Evolutionary conservation across 2,797 vertebrate species (phyloP).

Genomic region (Neosalanx taihuensis): DNA sequence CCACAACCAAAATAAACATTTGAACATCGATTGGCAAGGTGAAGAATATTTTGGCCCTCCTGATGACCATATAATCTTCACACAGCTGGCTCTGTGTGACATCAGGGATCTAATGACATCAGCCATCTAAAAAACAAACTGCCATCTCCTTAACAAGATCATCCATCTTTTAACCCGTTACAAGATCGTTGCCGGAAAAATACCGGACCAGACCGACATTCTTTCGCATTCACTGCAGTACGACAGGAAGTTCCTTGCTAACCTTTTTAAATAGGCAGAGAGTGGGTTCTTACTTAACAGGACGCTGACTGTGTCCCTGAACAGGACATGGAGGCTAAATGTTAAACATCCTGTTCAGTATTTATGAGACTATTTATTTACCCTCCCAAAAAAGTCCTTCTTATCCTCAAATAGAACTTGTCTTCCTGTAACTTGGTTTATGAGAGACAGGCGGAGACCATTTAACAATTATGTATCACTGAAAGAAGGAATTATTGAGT

Average conservation of each 20-base stretch:
- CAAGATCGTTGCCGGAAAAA: conserved; percentile 45
- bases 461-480: conserved; percentile 4
- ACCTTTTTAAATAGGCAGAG: neutral
- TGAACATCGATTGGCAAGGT: neutral
- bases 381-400: conserved; percentile 41
- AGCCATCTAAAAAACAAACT: conserved; percentile 38
- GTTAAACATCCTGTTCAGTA: conserved; percentile 34
- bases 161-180: conserved; percentile 38
- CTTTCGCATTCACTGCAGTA: conserved; percentile 53
- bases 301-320: conserved; percentile 30
- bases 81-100: conserved; percentile 32
- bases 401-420: conserved; percentile 41
- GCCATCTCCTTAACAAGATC: conserved; percentile 27
- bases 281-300: conserved; percentile 39
- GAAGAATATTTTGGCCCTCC: neutral
- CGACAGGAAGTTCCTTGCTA: conserved; percentile 30
- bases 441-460: neutral
- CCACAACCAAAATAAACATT: neutral
- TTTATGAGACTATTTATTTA: conserved; percentile 47
- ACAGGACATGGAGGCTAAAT: conserved; percentile 28
- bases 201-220: conserved; percentile 46
- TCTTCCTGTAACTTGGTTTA: conserved; percentile 6
- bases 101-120: conserved; percentile 20
- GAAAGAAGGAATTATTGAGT: neutral
- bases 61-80: conserved; percentile 34